Base-by-base conservation (phyloP, 2,797 vertebrate species). In the Merluccius polli region DNA sequence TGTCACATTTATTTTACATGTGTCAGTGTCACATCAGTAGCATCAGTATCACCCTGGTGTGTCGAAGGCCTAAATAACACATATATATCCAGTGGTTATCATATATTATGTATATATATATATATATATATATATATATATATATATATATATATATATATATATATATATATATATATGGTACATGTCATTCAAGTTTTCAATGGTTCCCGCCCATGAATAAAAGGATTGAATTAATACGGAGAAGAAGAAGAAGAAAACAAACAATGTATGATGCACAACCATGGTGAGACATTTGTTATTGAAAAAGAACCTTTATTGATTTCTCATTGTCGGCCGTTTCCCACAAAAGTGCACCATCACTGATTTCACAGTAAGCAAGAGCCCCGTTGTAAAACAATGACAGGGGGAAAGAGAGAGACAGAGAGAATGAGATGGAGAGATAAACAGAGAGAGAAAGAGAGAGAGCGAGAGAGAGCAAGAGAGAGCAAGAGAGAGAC, bases 271-370 rank as follows among this genome's bases (percentile, higher is more conserved):
- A 36, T 35, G 5, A 59, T 30, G 29, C 35, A 74, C 18, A 16
- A 32, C 30, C 36, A 48, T 16, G 29, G 16, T 16, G 76, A 91
- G 76, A 72, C 82, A 69, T 79, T 32, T 78, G 75, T 87, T 92
- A 92, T 84, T 92, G 92, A 90, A 94, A 95, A 94, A 94, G 90
- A 92, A 91, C 83, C 85, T 93, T 93, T 94, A 94, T 93, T 94
- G 78, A 87, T 91, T 85, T 92, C 89, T 91, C 89, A 92, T 90
- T 82, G 73, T 93, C 70, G 84, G 89, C 86, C 82, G 80, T 90
- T 93, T 92, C 87, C 91, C 88, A 82, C 82, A 91, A 94, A 93
- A 93, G 90, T 93, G 90, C 92, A 92, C 91, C 83, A 88, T 90
- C 78, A 82, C 82, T 89, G 92, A 93, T 93, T 88, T 91, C 89